Conservation (phyloP, 2,888 invertebrate species). For the Hyposoter didymator region DNA sequence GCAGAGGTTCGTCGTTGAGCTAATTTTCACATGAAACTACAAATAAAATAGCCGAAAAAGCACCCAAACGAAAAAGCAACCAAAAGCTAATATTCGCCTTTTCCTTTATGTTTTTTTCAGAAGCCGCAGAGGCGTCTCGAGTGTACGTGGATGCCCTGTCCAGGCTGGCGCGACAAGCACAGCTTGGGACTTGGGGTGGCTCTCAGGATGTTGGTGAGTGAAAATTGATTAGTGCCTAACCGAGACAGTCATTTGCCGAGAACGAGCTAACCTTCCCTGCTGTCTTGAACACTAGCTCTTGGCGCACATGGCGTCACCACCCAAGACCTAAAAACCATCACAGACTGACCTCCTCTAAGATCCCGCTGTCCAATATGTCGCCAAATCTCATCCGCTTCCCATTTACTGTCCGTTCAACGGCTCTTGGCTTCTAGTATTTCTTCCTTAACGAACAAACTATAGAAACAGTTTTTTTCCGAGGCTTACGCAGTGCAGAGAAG, state of each 20-base stretch:
- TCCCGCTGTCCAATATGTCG: conserved; percentile 1
- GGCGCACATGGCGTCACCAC: conserved; percentile 19
- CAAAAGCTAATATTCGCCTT: conserved; percentile 34
- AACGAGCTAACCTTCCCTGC: conserved; percentile 37
- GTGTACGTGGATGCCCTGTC: conserved; percentile 95
- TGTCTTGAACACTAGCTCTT: conserved; percentile 35
- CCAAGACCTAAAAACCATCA: conserved; percentile 15
- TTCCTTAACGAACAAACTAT: neutral
- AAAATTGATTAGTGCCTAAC: conserved; percentile 73
- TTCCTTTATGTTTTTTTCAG: conserved; percentile 85
- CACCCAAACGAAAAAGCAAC: conserved; percentile 8
- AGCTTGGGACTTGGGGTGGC: conserved; percentile 95
- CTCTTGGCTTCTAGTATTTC: neutral
- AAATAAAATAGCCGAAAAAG: neutral
- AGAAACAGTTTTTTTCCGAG: neutral
- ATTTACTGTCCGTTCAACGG: neutral
- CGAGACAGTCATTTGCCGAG: conserved; percentile 58
- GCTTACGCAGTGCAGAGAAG: neutral
- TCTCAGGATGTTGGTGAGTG: conserved; percentile 95
- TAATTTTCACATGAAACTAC: neutral
- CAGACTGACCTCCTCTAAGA: neutral
- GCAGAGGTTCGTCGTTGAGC: neutral
- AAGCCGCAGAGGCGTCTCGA: conserved; percentile 94
- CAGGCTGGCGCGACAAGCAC: conserved; percentile 94
- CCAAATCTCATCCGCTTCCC: neutral